Conservation (phyloP, 1,140 invertebrate species). For the Forficula auricularia region DNA sequence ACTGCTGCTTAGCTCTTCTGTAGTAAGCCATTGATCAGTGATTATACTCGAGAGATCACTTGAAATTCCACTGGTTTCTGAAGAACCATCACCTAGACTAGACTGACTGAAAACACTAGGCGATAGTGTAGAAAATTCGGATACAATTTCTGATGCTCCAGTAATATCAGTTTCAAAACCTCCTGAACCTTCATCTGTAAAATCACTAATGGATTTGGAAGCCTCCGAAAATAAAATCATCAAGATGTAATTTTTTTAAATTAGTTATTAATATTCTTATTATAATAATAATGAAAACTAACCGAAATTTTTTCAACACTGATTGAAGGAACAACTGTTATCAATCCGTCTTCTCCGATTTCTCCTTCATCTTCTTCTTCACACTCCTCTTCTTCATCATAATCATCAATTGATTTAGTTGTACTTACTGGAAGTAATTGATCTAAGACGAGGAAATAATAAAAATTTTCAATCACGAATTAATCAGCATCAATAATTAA, state of each 20-base stretch:
- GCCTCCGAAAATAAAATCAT: not conserved
- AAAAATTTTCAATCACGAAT: too few species aligned
- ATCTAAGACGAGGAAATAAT: conserved; percentile 26
- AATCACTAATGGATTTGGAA: not conserved
- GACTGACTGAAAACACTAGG: too few species aligned
- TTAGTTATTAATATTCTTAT: too few species aligned
- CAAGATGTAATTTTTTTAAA: too few species aligned
- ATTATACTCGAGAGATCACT: not conserved
- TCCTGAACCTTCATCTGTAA: not conserved
- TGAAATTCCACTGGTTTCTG: too few species aligned
- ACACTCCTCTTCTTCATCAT: conserved; percentile 24
- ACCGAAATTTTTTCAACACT: not conserved
- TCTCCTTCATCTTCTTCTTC: conserved; percentile 30
- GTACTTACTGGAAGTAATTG: conserved; percentile 43
- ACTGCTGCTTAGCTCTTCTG: not conserved
- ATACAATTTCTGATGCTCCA: not conserved
- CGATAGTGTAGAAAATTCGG: too few species aligned
- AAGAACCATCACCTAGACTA: too few species aligned
- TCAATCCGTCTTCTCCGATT: conserved; percentile 27
- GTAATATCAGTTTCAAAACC: conserved; percentile 9
- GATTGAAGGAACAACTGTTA: not conserved
- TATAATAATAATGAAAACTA: not conserved
- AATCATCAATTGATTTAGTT: conserved; percentile 30
- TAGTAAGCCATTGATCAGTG: not conserved
- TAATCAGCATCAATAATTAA: too few species aligned